Evolutionary conservation across 2,888 invertebrate genomes (phyloP).

Genomic region (Trichopria drosophilae): DNA sequence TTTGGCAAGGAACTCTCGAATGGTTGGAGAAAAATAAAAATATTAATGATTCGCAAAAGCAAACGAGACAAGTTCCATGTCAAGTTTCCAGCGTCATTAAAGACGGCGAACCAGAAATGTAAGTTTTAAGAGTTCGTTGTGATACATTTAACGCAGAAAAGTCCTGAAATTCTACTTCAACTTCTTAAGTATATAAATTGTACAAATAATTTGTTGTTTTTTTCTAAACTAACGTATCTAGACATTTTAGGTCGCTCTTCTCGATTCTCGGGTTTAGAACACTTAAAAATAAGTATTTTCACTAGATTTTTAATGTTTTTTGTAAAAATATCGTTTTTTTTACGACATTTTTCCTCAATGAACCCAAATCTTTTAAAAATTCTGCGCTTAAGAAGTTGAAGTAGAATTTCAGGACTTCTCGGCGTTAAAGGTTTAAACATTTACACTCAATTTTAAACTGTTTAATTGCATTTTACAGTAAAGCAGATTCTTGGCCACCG

Average conservation of each 20-base stretch:
- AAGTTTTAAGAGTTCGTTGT: slow-evolving; percentile 48
- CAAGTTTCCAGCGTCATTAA: slow-evolving; percentile 73
- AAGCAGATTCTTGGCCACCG: slow-evolving; percentile 91
- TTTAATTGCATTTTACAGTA: slow-evolving; percentile 64
- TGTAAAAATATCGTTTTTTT: too few species aligned
- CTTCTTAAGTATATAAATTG: slow-evolving; percentile 1
- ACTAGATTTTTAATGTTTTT: too few species aligned
- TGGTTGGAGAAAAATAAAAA: slow-evolving; percentile 90
- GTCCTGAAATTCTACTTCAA: slow-evolving; percentile 4
- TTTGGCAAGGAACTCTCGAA: slow-evolving; percentile 84
- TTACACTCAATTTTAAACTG: slow-evolving; percentile 11
- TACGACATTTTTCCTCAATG: too few species aligned
- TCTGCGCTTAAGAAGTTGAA: neutral
- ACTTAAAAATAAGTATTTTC: too few species aligned
- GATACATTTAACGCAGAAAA: neutral
- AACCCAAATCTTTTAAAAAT: neutral
- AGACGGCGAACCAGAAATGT: slow-evolving; percentile 87
- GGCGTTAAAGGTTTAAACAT: neutral
- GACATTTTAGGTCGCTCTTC: too few species aligned
- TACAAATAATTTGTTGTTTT: slow-evolving; percentile 1
- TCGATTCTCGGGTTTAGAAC: too few species aligned
- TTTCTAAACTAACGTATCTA: too few species aligned
- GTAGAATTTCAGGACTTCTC: too few species aligned
- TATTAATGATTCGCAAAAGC: slow-evolving; percentile 75
- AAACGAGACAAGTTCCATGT: slow-evolving; percentile 75